Percentiles rank a stretch among this genome's conserved stretches.
Conservation (phyloP, 64 coral and sea anemone genomes). For the Cladopsammia gracilis region DNA sequence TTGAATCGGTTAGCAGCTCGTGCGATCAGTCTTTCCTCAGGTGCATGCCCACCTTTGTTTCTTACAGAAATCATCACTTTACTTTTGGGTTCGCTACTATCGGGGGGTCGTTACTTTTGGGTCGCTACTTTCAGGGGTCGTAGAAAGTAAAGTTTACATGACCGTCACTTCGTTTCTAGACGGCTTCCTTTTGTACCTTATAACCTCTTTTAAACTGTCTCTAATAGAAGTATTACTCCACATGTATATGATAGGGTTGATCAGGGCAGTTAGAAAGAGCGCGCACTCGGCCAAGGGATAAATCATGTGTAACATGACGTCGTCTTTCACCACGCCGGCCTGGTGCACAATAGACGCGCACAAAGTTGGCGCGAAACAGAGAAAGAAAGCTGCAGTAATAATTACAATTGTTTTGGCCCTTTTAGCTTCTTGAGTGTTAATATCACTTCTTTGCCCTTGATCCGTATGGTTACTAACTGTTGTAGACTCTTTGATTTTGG, state of each 20-base stretch:
- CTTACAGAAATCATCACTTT: too few relatives aligned
- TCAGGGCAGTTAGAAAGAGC: slow-evolving; percentile 22
- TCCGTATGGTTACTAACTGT: background rate
- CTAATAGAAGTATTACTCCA: slow-evolving; percentile 30
- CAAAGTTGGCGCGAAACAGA: slow-evolving; percentile 54
- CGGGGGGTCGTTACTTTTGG: too few relatives aligned
- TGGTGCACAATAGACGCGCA: slow-evolving; percentile 48
- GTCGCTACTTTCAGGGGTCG: too few relatives aligned
- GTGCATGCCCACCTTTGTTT: too few relatives aligned
- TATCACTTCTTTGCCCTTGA: background rate
- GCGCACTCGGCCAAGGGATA: slow-evolving; percentile 48
- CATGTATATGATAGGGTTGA: slow-evolving; percentile 40
- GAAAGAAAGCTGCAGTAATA: slow-evolving; percentile 39
- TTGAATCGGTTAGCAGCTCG: too few relatives aligned
- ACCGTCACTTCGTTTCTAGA: background rate
- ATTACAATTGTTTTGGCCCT: slow-evolving; percentile 31
- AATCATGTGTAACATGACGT: slow-evolving; percentile 54
- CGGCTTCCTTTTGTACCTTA: background rate
- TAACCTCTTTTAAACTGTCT: background rate
- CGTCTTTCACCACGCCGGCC: background rate
- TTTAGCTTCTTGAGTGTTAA: background rate
- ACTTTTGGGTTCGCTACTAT: too few relatives aligned
- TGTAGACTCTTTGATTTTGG: background rate
- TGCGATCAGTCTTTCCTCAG: too few relatives aligned
- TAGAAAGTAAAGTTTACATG: background rate